Percentiles rank a stretch among this genome's conserved stretches.
phyloP scores from a whole-genome alignment of 2,888 invertebrate species.

The Sialis lutaria region DNA sequence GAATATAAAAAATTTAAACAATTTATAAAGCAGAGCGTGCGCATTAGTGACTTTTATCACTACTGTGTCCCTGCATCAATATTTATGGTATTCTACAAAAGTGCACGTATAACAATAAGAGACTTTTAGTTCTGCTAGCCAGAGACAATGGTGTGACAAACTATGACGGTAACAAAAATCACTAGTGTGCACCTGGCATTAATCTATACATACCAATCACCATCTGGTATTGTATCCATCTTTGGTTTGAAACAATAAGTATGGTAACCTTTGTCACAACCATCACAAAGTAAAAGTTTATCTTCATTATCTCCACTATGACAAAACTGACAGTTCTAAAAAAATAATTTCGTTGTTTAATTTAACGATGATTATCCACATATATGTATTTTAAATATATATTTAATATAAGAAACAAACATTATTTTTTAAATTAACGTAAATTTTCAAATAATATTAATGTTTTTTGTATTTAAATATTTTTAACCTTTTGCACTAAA shows the following conservation, averaged over 20 bases:
- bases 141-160: neutral
- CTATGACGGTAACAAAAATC: neutral
- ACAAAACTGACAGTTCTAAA: conserved; percentile 94
- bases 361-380: too few relatives aligned
- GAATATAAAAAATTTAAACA: neutral
- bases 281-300: conserved; percentile 85
- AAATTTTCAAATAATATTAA: too few relatives aligned
- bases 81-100: too few relatives aligned
- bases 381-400: too few relatives aligned
- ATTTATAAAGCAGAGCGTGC: neutral
- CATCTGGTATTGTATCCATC: conserved; percentile 92
- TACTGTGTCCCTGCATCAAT: too few relatives aligned
- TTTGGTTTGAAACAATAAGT: conserved; percentile 96
- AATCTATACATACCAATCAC: conserved; percentile 66
- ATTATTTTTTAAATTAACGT: too few relatives aligned
- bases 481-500: too few relatives aligned
- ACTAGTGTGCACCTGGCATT: neutral
- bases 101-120: too few relatives aligned
- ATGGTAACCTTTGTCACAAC: conserved; percentile 96
- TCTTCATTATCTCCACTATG: conserved; percentile 92
- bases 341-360: conserved; percentile 11
- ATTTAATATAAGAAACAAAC: too few relatives aligned
- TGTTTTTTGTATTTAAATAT: too few relatives aligned
- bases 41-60: neutral
- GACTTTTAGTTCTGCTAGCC: too few relatives aligned